Conservation (phyloP, 2,797 vertebrate species). For the Sebastes cheni region DNA sequence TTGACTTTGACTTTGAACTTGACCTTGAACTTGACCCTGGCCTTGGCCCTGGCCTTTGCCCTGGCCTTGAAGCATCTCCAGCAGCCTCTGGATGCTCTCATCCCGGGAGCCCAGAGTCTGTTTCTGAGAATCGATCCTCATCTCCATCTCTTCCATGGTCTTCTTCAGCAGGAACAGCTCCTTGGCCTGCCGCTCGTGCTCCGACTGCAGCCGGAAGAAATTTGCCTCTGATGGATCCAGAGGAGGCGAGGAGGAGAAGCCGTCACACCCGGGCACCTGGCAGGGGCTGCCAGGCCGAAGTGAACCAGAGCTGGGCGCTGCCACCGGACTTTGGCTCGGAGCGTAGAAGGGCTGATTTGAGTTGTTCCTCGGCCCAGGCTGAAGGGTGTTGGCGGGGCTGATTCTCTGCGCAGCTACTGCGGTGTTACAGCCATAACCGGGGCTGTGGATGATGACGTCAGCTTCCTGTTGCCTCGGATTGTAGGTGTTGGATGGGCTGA, state of each 20-base stretch:
- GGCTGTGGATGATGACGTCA: conserved; percentile 78
- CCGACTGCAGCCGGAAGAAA: conserved; percentile 89
- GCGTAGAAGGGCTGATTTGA: conserved; percentile 50
- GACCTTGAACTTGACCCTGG: conserved; percentile 68
- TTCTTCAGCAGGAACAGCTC: conserved; percentile 92
- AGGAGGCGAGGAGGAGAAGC: conserved; percentile 78
- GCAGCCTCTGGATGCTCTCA: conserved; percentile 94
- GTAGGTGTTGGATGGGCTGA: conserved; percentile 73
- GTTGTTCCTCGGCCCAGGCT: conserved; percentile 53
- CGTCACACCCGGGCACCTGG: conserved; percentile 77
- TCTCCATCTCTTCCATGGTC: conserved; percentile 96
- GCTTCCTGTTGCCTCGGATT: conserved; percentile 74
- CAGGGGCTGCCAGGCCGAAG: conserved; percentile 67
- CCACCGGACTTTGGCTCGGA: conserved; percentile 19
- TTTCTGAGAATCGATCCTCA: conserved; percentile 94
- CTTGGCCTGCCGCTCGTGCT: conserved; percentile 94
- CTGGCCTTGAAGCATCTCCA: conserved; percentile 95
- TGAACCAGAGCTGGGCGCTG: conserved; percentile 24
- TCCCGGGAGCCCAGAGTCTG: conserved; percentile 93
- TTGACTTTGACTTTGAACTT: conserved; percentile 73
- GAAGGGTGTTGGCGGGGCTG: conserved; percentile 70
- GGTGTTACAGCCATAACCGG: conserved; percentile 64
- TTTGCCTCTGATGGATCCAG: conserved; percentile 91
- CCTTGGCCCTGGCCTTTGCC: conserved; percentile 45
- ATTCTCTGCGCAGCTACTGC: conserved; percentile 49